phyloP scores from a whole-genome alignment of 2,888 invertebrate species.

The Julus scanicus region DNA sequence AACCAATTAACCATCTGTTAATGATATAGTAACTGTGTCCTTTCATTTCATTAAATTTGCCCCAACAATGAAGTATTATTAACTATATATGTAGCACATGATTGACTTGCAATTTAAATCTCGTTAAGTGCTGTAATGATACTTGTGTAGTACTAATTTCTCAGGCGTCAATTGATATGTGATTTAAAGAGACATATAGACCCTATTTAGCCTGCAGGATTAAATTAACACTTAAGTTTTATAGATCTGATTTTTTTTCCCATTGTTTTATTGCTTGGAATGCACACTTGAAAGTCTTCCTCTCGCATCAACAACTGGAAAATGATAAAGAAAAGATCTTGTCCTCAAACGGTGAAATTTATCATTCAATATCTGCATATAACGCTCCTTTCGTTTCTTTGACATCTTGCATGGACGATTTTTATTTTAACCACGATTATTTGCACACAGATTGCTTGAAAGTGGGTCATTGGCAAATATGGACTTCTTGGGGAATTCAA shows the following conservation, averaged over 20 bases:
- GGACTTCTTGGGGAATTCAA: no score
- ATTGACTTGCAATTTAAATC: neutral
- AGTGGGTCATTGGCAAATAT: neutral
- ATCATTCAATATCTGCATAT: no score
- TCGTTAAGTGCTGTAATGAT: neutral
- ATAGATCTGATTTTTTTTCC: neutral
- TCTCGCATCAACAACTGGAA: neutral
- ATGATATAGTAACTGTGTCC: neutral
- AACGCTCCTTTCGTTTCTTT: no score
- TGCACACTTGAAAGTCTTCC: neutral
- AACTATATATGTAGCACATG: neutral
- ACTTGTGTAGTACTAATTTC: neutral
- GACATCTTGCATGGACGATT: no score
- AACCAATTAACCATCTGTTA: neutral
- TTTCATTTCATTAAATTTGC: constrained; percentile 14
- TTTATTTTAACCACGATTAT: neutral
- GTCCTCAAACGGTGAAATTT: neutral
- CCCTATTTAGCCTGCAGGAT: neutral
- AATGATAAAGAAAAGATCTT: neutral
- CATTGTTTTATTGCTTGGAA: constrained; percentile 16
- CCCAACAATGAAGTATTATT: neutral
- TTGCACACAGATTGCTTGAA: neutral
- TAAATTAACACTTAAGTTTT: neutral
- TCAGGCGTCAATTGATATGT: neutral
- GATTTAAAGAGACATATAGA: neutral